Conservation (phyloP, 1,140 invertebrate genomes). For the Papilio aristodemus region DNA sequence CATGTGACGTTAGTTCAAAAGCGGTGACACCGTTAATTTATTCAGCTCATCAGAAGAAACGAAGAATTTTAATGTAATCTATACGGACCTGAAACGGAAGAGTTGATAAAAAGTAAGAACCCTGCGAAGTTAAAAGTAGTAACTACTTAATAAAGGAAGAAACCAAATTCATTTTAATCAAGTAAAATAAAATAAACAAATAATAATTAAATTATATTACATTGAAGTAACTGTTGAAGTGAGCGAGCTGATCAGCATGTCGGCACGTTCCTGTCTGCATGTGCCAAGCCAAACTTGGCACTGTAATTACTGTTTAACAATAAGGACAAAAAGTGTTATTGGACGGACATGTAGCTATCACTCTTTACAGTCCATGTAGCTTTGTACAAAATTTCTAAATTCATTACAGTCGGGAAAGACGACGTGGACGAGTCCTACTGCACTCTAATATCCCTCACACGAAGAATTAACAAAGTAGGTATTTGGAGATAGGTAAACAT, state of each 20-base stretch:
- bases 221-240: not conserved
- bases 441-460: not conserved
- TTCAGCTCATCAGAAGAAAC: too few species aligned
- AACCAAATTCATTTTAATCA: not conserved
- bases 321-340: not conserved
- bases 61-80: too few species aligned
- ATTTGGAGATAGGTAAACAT: not conserved
- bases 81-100: too few species aligned
- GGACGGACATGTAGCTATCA: too few species aligned
- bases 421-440: not conserved
- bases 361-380: too few species aligned
- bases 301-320: not conserved
- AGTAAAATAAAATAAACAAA: not conserved
- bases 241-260: not conserved
- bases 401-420: not conserved
- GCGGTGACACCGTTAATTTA: too few species aligned
- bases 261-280: not conserved
- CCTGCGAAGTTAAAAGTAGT: too few species aligned
- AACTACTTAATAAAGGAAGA: not conserved
- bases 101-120: too few species aligned
- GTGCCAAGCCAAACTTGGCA: slow-evolving; percentile 10
- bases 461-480: not conserved
- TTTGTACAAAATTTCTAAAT: too few species aligned
- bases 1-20: too few species aligned
- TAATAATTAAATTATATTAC: not conserved